Percentiles rank a stretch among this genome's conserved stretches.
phyloP scores from a whole-genome alignment of 2,888 invertebrate species.

The Idaea aversata region DNA sequence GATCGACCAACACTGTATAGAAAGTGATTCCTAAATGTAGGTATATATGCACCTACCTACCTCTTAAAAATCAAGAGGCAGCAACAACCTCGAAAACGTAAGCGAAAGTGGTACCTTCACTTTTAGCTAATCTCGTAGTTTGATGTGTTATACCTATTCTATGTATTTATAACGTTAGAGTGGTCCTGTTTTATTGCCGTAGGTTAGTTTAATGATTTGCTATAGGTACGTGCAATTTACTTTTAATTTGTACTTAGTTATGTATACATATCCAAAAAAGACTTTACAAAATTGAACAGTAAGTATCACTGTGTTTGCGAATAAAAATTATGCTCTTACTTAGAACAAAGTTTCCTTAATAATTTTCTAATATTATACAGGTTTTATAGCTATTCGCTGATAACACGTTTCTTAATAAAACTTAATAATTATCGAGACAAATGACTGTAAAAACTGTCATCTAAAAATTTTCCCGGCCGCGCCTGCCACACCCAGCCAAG shows the following conservation, averaged over 20 bases:
- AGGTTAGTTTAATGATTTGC: not conserved
- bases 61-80: constrained; percentile 34
- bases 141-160: constrained; percentile 10
- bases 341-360: no score
- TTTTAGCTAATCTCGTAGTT: constrained; percentile 44
- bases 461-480: no score
- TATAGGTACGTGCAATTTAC: not conserved
- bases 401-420: no score
- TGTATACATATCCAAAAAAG: no score
- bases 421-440: no score
- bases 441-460: no score
- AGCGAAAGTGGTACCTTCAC: constrained; percentile 68
- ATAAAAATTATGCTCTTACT: no score
- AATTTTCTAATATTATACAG: no score
- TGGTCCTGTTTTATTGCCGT: not conserved
- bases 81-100: constrained; percentile 34
- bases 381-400: no score
- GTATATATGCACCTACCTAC: constrained; percentile 32
- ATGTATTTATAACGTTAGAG: constrained; percentile 3
- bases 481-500: no score
- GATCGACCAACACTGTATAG: constrained; percentile 26
- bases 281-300: no score
- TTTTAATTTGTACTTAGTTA: not conserved
- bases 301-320: no score
- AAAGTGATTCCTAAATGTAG: constrained; percentile 42